Conservation (phyloP, 2,113 vertebrate species). For the Aleadryas rufinucha region DNA sequence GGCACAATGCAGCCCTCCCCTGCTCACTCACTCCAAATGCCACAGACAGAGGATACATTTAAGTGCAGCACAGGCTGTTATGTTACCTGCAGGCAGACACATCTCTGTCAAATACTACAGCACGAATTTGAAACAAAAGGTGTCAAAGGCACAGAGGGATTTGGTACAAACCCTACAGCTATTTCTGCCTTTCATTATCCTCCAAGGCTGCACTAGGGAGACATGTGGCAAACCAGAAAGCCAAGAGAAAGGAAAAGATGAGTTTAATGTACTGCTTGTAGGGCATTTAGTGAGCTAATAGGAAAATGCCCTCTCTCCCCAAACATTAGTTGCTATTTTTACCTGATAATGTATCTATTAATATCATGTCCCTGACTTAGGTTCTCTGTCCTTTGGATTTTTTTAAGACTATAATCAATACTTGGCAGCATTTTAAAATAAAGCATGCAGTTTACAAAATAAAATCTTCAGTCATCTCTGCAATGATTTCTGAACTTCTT, state of each 20-base stretch:
- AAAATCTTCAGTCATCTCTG: not conserved
- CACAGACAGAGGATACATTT: not conserved
- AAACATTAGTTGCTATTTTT: not conserved
- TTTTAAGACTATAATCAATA: not conserved
- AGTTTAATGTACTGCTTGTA: not conserved
- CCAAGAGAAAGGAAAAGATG: fast-evolving
- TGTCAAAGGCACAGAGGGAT: not conserved
- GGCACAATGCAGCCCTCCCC: not conserved
- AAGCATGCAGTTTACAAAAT: not conserved
- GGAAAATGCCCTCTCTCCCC: not conserved
- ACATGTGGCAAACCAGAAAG: not conserved
- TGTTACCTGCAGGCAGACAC: not conserved
- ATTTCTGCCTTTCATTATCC: not conserved
- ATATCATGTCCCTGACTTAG: not conserved
- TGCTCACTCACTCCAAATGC: not conserved
- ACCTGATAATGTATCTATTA: not conserved
- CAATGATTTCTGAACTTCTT: not conserved
- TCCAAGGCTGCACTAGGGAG: not conserved
- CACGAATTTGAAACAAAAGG: not conserved
- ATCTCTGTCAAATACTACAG: not conserved
- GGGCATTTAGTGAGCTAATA: not conserved
- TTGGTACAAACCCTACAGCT: not conserved
- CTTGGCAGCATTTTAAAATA: not conserved
- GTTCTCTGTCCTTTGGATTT: not conserved
- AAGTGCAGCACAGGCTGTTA: fast-evolving